These are phyloP conservation scores for Agrotis segetum DNA, from an alignment of 2,888 invertebrate genomes.

Conservation along the genomic window DNA sequence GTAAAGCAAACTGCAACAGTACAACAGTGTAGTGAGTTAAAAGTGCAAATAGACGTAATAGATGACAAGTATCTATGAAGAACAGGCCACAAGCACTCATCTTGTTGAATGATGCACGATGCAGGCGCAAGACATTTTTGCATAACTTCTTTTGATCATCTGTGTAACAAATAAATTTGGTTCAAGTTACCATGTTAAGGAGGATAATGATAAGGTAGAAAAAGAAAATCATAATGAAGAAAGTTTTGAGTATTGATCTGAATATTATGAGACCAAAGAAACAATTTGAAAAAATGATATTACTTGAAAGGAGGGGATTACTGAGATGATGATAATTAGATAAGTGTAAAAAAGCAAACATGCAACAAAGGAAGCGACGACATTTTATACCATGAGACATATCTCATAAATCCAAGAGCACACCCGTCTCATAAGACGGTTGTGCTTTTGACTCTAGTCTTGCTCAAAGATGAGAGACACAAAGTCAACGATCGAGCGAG, in stretches of 20 bases:
- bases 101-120: constrained; percentile 3
- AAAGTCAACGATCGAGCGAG: no score
- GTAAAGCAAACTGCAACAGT: not conserved
- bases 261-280: not conserved
- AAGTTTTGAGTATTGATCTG: not conserved
- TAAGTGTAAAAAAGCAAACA: not conserved
- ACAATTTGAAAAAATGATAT: not conserved
- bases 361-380: no score
- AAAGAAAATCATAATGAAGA: not conserved
- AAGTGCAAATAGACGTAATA: not conserved
- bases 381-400: no score
- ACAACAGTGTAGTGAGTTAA: constrained; percentile 1
- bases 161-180: not conserved
- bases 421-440: no score
- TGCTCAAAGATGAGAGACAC: no score
- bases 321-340: not conserved
- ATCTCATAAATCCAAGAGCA: no score
- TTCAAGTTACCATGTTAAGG: no score
- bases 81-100: constrained; percentile 11
- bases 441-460: no score
- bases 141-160: not conserved
- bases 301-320: not conserved
- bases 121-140: constrained; percentile 5
- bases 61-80: not conserved
- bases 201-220: not conserved